phyloP scores from a whole-genome alignment of 2,888 invertebrate genomes.

The Hirtodrosophila duncani region DNA sequence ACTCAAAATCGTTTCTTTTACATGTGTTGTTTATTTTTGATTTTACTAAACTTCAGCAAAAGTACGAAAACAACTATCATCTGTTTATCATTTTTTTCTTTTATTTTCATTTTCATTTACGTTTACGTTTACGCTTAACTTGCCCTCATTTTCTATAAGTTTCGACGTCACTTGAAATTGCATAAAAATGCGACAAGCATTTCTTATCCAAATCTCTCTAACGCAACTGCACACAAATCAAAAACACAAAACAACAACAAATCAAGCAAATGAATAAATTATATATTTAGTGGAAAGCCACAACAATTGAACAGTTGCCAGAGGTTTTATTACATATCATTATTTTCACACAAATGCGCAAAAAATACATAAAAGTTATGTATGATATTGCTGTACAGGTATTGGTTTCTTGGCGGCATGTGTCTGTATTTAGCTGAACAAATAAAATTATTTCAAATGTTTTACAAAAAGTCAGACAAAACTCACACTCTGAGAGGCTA shows the following conservation, averaged over 20 bases:
- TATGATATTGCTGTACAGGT: slow-evolving; percentile 79
- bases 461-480: slow-evolving; percentile 26
- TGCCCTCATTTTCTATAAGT: slow-evolving; percentile 11
- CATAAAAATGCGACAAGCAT: slow-evolving; percentile 52
- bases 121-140: slow-evolving; percentile 16
- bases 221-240: slow-evolving; percentile 23
- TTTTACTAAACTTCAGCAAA: slow-evolving; percentile 61
- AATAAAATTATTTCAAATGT: slow-evolving; percentile 32
- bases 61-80: slow-evolving; percentile 30
- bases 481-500: too few relatives aligned
- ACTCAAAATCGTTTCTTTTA: slow-evolving; percentile 47
- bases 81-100: slow-evolving; percentile 16
- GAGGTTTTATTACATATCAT: slow-evolving; percentile 28
- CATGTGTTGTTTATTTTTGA: slow-evolving; percentile 31
- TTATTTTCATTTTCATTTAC: slow-evolving; percentile 23
- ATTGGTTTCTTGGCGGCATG: slow-evolving; percentile 89
- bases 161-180: slow-evolving; percentile 54
- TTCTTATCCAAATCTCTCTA: slow-evolving; percentile 25
- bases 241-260: slow-evolving; percentile 4
- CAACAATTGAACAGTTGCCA: slow-evolving; percentile 24
- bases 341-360: slow-evolving; percentile 27
- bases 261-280: slow-evolving; percentile 8
- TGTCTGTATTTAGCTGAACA: slow-evolving; percentile 76
- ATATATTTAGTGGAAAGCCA: not conserved
- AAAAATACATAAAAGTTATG: slow-evolving; percentile 12